phyloP scores from a whole-genome alignment of 2,888 invertebrate species.

The Diarsia mendica region DNA sequence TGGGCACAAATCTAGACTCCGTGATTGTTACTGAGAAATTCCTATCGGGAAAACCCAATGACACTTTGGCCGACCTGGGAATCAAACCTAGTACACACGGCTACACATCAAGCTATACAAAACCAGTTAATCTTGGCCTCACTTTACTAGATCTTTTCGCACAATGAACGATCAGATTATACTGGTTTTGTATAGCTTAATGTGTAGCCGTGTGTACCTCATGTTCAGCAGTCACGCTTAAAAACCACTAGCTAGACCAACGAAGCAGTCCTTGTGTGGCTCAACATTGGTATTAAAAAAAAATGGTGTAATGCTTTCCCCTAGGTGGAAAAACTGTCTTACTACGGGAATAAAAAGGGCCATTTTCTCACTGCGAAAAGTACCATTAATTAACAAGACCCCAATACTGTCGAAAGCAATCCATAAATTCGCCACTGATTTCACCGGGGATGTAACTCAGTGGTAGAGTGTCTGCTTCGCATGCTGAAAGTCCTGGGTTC shows the following conservation, averaged over 20 bases:
- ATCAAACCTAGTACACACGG: not conserved
- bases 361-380: too few species aligned
- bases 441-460: constrained; percentile 88
- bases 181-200: too few species aligned
- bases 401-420: rapidly evolving
- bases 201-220: too few species aligned
- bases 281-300: rapidly evolving
- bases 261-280: not conserved
- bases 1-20: not conserved
- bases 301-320: not conserved
- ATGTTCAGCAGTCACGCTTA: not conserved
- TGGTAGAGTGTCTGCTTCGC: constrained; percentile 92
- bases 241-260: not conserved
- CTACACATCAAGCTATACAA: too few species aligned
- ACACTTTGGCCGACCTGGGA: not conserved
- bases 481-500: constrained; percentile 92
- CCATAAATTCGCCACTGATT: rapidly evolving
- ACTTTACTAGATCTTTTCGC: too few species aligned
- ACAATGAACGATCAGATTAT: too few species aligned
- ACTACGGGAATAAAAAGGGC: too few species aligned
- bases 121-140: too few species aligned
- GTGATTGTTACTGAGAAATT: not conserved
- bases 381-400: too few species aligned
- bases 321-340: not conserved
- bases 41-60: not conserved